These are phyloP conservation scores for Megalops atlanticus DNA, from an alignment of 2,113 vertebrate species.

Conservation along the genomic window DNA sequence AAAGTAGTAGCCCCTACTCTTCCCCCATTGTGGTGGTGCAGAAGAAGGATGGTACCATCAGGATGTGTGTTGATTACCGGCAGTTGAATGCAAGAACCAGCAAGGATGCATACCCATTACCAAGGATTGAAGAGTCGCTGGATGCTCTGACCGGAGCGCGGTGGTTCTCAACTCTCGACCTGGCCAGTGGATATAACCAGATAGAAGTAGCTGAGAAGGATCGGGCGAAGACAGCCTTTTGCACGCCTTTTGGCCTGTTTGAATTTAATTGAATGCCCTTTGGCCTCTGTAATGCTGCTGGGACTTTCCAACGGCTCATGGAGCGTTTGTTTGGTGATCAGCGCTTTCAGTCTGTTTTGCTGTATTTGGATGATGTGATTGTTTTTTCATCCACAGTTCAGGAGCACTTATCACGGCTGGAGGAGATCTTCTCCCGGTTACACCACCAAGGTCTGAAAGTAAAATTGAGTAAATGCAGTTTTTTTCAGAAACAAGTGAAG, in stretches of 20 bases:
- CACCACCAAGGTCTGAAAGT: too few relatives aligned
- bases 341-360: too few relatives aligned
- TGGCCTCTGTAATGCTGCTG: too few relatives aligned
- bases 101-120: background rate
- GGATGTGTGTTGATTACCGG: background rate
- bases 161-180: background rate
- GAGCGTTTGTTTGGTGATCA: too few relatives aligned
- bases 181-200: background rate
- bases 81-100: background rate
- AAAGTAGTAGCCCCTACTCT: background rate
- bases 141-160: background rate
- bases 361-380: too few relatives aligned
- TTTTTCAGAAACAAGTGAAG: too few relatives aligned
- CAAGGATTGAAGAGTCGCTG: background rate
- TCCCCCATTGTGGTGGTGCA: background rate
- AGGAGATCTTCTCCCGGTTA: too few relatives aligned
- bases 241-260: background rate
- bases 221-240: background rate
- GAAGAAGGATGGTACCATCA: background rate
- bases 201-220: background rate
- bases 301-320: too few relatives aligned
- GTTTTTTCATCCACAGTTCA: too few relatives aligned
- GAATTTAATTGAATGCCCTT: background rate
- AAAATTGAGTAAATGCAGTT: too few relatives aligned
- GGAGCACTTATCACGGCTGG: too few relatives aligned